Percentiles rank a stretch among this genome's conserved stretches.
Evolutionary conservation across 2,797 vertebrate genomes (phyloP).

Genomic region (Enteromius argenteus): DNA sequence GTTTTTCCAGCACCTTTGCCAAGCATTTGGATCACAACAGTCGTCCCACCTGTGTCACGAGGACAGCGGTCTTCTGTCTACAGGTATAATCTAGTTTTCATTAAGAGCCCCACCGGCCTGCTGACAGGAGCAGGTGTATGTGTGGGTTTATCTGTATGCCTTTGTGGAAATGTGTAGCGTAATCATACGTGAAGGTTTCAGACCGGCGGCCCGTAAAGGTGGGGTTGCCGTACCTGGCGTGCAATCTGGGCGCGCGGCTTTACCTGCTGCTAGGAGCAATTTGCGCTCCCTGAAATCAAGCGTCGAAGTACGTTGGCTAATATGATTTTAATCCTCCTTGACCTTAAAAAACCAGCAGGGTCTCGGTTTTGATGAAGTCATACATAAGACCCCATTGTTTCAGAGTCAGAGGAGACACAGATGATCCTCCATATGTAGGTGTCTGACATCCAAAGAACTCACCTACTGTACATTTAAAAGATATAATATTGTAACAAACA

Average conservation of each 20-base stretch:
- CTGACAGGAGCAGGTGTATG: constrained; percentile 58
- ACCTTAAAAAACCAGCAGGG: constrained; percentile 42
- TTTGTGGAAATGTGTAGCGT: neutral
- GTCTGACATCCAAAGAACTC: neutral
- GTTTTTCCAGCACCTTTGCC: constrained; percentile 49
- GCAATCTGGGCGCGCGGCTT: constrained; percentile 53
- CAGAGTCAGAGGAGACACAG: constrained; percentile 27
- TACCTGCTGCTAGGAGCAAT: constrained; percentile 55
- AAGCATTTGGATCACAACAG: constrained; percentile 35
- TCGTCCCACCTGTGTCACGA: constrained; percentile 35
- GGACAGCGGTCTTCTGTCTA: constrained; percentile 43
- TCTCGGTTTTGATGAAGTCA: constrained; percentile 28
- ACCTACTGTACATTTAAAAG: neutral
- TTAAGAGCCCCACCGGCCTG: constrained; percentile 47
- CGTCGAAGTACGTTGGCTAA: constrained; percentile 32
- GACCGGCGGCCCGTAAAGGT: constrained; percentile 30
- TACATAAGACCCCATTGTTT: constrained; percentile 28
- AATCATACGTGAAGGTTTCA: constrained; percentile 34
- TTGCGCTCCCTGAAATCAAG: constrained; percentile 45
- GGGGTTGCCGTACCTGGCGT: constrained; percentile 36
- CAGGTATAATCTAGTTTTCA: constrained; percentile 63
- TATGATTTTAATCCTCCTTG: constrained; percentile 55
- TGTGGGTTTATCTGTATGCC: constrained; percentile 14
- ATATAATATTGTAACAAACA: neutral
- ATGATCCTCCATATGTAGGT: constrained; percentile 27